A percentile compares a stretch with the other conserved stretches of the same genome.
phyloP scores from a whole-genome alignment of 2,888 invertebrate species.

The Acleris literana region DNA sequence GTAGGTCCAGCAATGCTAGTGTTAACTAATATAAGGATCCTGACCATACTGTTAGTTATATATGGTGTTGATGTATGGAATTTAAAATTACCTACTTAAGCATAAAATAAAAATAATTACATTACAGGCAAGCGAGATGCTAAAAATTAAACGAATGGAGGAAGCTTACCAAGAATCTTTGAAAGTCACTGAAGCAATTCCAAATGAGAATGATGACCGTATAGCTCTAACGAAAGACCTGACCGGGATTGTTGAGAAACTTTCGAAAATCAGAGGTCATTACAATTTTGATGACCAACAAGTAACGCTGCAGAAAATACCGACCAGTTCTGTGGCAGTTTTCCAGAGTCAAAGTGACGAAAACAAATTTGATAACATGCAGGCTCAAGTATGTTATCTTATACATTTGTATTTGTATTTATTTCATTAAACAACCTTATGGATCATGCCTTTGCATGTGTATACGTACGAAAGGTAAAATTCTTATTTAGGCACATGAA shows the following conservation, averaged over 20 bases:
- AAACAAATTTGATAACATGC: constrained; percentile 77
- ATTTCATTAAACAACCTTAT: not conserved
- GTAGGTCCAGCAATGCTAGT: too few relatives aligned
- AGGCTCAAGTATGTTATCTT: constrained; percentile 78
- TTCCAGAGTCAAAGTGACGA: constrained; percentile 83
- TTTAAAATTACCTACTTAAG: too few relatives aligned
- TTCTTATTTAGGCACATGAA: not conserved
- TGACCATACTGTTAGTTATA: too few relatives aligned
- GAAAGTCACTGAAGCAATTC: constrained; percentile 51
- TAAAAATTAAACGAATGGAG: constrained; percentile 78
- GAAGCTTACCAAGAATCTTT: constrained; percentile 71
- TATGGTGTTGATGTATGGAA: too few relatives aligned
- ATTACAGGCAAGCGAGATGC: constrained; percentile 69
- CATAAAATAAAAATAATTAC: not conserved
- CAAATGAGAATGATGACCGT: constrained; percentile 56
- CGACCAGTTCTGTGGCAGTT: constrained; percentile 84
- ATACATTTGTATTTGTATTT: constrained; percentile 10
- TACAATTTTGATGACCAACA: constrained; percentile 52
- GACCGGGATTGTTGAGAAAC: constrained; percentile 81
- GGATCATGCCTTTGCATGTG: not conserved
- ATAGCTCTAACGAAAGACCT: constrained; percentile 80
- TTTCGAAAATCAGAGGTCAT: constrained; percentile 64
- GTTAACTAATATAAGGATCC: too few relatives aligned
- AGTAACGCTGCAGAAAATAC: constrained; percentile 80
- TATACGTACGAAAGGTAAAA: not conserved